A percentile compares a stretch with the other conserved stretches of the same genome.
These are phyloP conservation scores for Drosophila siamana DNA, from an alignment of 2,888 invertebrate genomes.

Conservation along the genomic window DNA sequence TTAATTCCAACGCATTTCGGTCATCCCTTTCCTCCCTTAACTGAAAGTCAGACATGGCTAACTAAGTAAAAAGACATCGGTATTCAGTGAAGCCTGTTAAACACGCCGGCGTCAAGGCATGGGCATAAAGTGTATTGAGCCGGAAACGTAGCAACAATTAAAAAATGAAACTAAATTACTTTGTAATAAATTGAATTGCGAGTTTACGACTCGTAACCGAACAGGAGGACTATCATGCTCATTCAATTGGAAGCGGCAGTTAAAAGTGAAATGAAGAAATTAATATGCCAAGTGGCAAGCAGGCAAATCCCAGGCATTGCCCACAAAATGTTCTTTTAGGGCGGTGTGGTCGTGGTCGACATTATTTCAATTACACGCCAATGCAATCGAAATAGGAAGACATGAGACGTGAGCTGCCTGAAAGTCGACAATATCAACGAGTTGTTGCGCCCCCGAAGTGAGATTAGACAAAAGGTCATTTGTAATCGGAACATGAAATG, in stretches of 20 bases:
- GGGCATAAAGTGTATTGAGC: conserved; percentile 21
- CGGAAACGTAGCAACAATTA: conserved; percentile 43
- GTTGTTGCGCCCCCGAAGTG: neutral
- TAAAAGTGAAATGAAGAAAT: conserved; percentile 57
- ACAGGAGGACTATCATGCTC: conserved; percentile 34
- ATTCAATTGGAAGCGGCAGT: conserved; percentile 40
- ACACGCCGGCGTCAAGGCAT: neutral
- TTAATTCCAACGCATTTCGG: neutral
- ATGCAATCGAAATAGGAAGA: conserved; percentile 32
- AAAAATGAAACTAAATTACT: conserved; percentile 37
- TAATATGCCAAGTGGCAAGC: conserved; percentile 56
- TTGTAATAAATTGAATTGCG: conserved; percentile 54
- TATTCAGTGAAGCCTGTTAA: neutral
- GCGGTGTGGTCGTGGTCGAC: conserved; percentile 28
- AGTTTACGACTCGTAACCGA: conserved; percentile 49
- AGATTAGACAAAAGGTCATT: conserved; percentile 27
- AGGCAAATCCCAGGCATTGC: conserved; percentile 14
- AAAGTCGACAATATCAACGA: conserved; percentile 14
- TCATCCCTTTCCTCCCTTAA: neutral
- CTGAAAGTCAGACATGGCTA: neutral
- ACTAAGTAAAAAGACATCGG: neutral
- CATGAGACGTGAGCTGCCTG: conserved; percentile 51
- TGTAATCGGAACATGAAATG: conserved; percentile 39
- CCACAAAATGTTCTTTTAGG: conserved; percentile 3
- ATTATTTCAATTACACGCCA: conserved; percentile 61